Base-by-base conservation (phyloP, 2,113 vertebrate species). In the Ellobius talpinus region DNA sequence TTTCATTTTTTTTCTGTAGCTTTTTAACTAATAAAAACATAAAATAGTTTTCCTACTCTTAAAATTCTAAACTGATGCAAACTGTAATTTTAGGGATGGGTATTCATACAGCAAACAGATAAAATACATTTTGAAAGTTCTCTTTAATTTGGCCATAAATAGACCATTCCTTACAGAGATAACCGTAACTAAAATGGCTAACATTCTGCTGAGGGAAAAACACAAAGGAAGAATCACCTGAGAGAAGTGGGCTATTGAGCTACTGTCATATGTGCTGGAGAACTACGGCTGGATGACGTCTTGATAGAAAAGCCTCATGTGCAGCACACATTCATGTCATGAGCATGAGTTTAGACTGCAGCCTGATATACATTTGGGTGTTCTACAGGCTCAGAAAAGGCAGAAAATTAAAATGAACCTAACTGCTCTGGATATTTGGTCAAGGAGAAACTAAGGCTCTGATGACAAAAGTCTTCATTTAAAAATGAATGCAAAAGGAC, bases 401-500 rank as follows among this genome's bases (percentile, higher is more conserved):
- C 55, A 96, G 94, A 98, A 98, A 74, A 96, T 50, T 79, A 97
- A 98, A 96, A 97, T 76, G 31, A 13, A 98, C 97, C 39, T 61
- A 85, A 96, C 97, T 61, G 76, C 42, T 96, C 84, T 86, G 92
- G 84, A 96, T 45, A 91, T 74, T 92, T 81, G 94, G 87, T 91
- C 89, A 95, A 94, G 84, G 93, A 85, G 95, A 97, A 90, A 97
- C 81, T 87, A 97, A 94, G 95, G 26, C 66, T 90, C 31, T 42
- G 47, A 76, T 74, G 19, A 79, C 39, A 47, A 94, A 91, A 96
- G 93, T 97, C 96, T 96, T 89, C 86, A 82, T 84, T 93, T 92
- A 88, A 94, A 39, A 85, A 11, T 90, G 68, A 47, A 91, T 31
- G 42, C 31, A 92, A 89, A 77, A 87, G 33, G 70, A 76, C 26